phyloP scores from a whole-genome alignment of 2,113 vertebrate genomes.

The Hippolais icterina region DNA sequence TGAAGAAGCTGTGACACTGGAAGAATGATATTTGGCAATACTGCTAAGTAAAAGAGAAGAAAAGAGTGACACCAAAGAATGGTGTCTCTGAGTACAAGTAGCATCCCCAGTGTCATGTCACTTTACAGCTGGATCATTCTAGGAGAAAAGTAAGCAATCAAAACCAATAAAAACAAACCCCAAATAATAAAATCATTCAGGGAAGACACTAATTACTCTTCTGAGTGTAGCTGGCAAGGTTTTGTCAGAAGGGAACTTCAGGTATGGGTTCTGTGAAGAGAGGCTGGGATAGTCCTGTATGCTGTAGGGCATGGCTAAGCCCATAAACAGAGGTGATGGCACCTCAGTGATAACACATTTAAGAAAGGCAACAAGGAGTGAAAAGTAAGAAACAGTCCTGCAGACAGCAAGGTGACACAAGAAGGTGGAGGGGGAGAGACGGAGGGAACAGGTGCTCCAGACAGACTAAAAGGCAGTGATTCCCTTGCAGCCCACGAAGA shows the following conservation, averaged over 20 bases:
- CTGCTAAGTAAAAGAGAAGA: not conserved
- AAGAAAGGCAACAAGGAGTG: not conserved
- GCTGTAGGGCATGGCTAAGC: accelerated
- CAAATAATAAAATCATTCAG: not conserved
- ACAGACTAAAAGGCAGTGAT: too few species aligned
- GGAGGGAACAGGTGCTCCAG: not conserved
- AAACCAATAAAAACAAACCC: not conserved
- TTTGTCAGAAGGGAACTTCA: not conserved
- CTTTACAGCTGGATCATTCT: not conserved
- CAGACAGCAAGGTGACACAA: not conserved
- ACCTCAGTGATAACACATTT: not conserved
- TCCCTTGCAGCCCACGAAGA: not conserved
- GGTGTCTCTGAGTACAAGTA: not conserved
- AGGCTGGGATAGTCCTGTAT: not conserved
- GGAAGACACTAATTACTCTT: not conserved
- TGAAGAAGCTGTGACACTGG: not conserved
- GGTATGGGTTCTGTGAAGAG: not conserved
- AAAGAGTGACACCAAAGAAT: not conserved
- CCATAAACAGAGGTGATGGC: too few species aligned
- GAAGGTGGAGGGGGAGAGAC: accelerated
- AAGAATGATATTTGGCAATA: not conserved
- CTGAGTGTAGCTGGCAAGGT: not conserved
- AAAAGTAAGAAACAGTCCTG: not conserved
- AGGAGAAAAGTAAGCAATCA: not conserved
- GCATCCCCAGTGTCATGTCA: not conserved